Conservation (phyloP, 92 coral and sea anemone species). For the Phymanthus crucifer region DNA sequence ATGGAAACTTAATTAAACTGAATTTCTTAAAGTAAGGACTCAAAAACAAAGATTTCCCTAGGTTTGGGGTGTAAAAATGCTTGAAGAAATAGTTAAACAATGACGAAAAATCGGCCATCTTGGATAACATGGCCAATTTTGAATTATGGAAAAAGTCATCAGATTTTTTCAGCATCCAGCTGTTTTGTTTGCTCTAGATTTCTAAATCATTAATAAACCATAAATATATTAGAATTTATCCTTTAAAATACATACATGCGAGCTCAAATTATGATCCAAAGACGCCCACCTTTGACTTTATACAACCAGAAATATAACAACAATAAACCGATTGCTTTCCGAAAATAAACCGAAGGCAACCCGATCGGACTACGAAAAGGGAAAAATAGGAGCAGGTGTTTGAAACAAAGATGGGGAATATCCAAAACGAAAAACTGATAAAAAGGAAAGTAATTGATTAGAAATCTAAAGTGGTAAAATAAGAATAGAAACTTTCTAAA, state of each 20-base stretch:
- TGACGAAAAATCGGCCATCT: conserved; percentile 4
- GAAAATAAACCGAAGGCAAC: conserved; percentile 9
- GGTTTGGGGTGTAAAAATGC: background rate
- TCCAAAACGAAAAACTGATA: too few species aligned
- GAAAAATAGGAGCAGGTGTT: background rate
- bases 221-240: background rate
- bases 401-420: background rate
- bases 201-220: background rate
- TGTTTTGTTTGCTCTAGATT: background rate
- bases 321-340: conserved; percentile 25
- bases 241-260: background rate
- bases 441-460: background rate
- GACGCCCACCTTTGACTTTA: conserved; percentile 7
- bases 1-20: background rate
- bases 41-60: background rate
- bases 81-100: background rate
- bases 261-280: background rate
- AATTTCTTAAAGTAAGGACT: background rate
- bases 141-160: background rate
- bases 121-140: conserved; percentile 13
- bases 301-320: background rate
- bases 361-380: background rate
- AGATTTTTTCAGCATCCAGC: conserved; percentile 1
- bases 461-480: too few species aligned
- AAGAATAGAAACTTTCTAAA: too few species aligned